Percentiles rank a stretch among this genome's conserved stretches.
These are phyloP conservation scores for Ardeotis arabs DNA, from an alignment of 2,113 vertebrate species.

Conservation along the genomic window DNA sequence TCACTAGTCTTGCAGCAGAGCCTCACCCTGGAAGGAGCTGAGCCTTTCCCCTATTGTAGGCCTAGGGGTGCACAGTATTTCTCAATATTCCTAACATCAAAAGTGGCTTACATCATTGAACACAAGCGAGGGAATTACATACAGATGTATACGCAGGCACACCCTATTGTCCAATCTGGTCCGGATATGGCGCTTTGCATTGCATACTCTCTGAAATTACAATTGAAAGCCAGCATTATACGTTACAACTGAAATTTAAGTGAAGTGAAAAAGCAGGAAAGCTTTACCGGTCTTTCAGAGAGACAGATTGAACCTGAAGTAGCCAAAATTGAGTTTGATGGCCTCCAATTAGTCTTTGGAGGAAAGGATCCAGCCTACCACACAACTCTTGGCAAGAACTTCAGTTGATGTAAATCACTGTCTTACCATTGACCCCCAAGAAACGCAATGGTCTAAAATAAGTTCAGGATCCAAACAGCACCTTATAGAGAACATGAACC, in stretches of 20 bases:
- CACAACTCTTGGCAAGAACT: conserved; percentile 37
- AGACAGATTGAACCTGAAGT: conserved; percentile 44
- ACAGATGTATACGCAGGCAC: conserved; percentile 45
- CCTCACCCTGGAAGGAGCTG: neutral
- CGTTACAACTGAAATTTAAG: neutral
- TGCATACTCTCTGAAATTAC: conserved; percentile 13
- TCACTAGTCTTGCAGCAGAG: neutral
- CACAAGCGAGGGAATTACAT: conserved; percentile 27
- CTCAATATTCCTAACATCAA: conserved; percentile 24
- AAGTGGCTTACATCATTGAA: conserved; percentile 39
- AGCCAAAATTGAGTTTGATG: conserved; percentile 63
- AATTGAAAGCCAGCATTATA: conserved; percentile 24
- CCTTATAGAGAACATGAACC: conserved; percentile 38
- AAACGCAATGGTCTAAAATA: conserved; percentile 34
- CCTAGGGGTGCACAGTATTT: neutral
- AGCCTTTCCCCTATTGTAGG: neutral
- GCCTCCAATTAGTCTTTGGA: conserved; percentile 57
- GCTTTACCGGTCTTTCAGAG: conserved; percentile 19
- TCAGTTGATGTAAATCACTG: conserved; percentile 58
- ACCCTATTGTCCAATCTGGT: neutral
- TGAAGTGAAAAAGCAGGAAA: conserved; percentile 52
- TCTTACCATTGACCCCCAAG: conserved; percentile 22
- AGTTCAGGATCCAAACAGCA: conserved; percentile 48
- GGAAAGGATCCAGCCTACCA: conserved; percentile 54
- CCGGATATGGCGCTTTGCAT: neutral